Percentiles rank a stretch among this genome's conserved stretches.
Evolutionary conservation across 2,888 invertebrate genomes (phyloP).

Genomic region (Oscheius sp.): DNA sequence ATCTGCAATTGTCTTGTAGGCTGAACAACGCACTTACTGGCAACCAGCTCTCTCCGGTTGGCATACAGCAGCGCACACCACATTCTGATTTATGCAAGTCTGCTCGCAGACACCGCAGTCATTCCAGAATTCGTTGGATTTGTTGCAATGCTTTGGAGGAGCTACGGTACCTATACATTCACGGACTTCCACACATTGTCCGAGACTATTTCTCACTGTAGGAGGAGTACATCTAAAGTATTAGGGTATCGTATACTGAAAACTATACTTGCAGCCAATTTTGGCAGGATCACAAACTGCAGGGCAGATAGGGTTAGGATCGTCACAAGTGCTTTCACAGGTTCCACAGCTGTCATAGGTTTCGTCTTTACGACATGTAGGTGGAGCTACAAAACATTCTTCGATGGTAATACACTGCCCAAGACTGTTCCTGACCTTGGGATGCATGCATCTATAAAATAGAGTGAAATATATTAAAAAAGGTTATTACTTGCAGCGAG

Average conservation of each 20-base stretch:
- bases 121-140: conserved; percentile 16
- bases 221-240: conserved; percentile 3
- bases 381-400: no score
- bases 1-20: not conserved
- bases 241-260: not conserved
- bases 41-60: not conserved
- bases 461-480: no score
- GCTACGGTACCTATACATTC: no score
- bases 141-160: not conserved
- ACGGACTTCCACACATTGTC: not conserved
- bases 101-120: conserved; percentile 17
- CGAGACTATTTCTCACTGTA: not conserved
- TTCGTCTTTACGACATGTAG: not conserved
- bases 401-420: no score
- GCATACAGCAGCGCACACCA: not conserved
- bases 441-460: no score
- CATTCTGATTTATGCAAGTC: not conserved
- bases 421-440: no score
- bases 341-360: conserved; percentile 12
- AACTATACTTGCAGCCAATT: conserved; percentile 8
- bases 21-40: not conserved
- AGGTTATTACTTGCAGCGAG: no score
- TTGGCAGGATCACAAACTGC: not conserved
- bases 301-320: not conserved
- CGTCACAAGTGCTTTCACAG: conserved; percentile 15